Conservation (phyloP, 2,113 vertebrate species). For the Prionailurus bengalensis region DNA sequence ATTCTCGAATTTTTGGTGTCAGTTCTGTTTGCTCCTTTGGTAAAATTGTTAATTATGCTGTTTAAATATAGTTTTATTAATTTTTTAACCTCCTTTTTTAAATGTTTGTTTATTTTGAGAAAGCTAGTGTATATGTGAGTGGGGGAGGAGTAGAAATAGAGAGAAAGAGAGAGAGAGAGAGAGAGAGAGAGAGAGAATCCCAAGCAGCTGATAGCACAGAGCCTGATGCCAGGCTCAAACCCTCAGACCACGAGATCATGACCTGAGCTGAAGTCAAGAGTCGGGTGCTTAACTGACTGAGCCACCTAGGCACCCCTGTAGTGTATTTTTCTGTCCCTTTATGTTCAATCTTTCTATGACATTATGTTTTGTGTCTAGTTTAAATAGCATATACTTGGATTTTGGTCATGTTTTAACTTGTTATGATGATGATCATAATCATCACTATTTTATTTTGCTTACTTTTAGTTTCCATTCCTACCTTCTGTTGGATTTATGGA, state of each 20-base stretch:
- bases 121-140: too few species aligned
- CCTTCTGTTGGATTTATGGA: not conserved
- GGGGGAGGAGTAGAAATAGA: not conserved
- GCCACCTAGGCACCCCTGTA: not conserved
- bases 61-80: not conserved
- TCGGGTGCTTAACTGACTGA: not conserved
- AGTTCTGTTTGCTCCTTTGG: not conserved
- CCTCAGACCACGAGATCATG: not conserved
- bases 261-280: not conserved
- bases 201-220: not conserved
- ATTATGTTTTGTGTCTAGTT: slow-evolving; percentile 15
- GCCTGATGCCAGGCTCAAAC: not conserved
- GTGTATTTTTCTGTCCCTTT: not conserved
- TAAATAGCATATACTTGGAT: not conserved
- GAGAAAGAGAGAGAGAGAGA: not conserved
- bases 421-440: not conserved
- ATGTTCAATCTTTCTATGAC: not conserved
- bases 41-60: not conserved
- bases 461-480: not conserved
- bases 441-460: not conserved
- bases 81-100: not conserved
- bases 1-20: not conserved
- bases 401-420: slow-evolving; percentile 23
- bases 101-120: too few species aligned
- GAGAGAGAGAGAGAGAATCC: too few species aligned